A percentile compares a stretch with the other conserved stretches of the same genome.
These are phyloP conservation scores for Sus cebifrons DNA, from an alignment of 2,797 vertebrate species.

Conservation along the genomic window DNA sequence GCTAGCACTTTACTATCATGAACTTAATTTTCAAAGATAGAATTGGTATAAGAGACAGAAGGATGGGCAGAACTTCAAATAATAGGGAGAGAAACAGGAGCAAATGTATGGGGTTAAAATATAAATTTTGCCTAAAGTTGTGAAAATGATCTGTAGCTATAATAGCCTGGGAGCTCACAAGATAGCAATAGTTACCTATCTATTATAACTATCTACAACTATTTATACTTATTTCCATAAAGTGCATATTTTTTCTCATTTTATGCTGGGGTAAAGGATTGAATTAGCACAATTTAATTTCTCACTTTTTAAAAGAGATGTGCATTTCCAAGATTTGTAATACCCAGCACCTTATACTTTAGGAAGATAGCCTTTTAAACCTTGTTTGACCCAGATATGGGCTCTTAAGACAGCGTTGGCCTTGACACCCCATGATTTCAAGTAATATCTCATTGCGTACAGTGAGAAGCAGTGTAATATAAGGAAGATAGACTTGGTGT, in stretches of 20 bases:
- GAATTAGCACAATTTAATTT: neutral
- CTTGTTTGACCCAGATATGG: neutral
- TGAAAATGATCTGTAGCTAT: neutral
- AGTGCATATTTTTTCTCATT: neutral
- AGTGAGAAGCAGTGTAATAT: neutral
- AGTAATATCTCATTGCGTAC: neutral
- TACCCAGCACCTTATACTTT: neutral
- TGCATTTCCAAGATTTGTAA: neutral
- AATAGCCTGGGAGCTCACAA: neutral
- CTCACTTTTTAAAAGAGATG: neutral
- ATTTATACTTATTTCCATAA: neutral
- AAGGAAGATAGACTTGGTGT: neutral
- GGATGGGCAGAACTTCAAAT: neutral
- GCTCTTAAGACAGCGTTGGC: neutral
- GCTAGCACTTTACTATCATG: neutral
- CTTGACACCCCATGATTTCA: neutral
- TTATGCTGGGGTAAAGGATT: neutral
- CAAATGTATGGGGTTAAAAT: neutral
- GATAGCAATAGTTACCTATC: neutral
- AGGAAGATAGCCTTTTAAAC: neutral
- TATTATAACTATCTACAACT: too few species aligned
- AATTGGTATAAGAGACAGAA: neutral
- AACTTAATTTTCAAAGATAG: constrained; percentile 34
- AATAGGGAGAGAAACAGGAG: neutral
- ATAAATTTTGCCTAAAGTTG: neutral